Percentiles rank a stretch among this genome's conserved stretches.
phyloP scores from a whole-genome alignment of 2,797 vertebrate species.

The Oryzias sinensis region DNA sequence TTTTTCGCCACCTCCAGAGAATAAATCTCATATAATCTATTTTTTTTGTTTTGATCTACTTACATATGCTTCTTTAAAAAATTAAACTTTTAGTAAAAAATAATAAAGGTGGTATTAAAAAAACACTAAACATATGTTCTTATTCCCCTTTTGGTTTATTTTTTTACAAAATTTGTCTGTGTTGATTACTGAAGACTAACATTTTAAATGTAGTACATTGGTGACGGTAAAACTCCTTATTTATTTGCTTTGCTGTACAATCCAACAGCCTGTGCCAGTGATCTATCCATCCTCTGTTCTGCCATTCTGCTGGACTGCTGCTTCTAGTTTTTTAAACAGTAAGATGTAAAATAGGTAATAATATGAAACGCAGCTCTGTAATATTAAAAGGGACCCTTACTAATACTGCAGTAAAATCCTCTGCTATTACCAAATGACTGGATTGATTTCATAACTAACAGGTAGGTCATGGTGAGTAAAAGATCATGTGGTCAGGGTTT shows the following conservation, averaged over 20 bases:
- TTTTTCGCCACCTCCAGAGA: no score
- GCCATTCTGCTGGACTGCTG: no score
- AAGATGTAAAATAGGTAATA: not conserved
- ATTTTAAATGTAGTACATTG: not conserved
- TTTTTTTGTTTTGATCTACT: no score
- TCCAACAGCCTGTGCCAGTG: not conserved
- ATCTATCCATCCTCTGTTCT: no score
- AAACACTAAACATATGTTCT: no score
- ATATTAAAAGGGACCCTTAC: not conserved
- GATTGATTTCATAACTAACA: slow-evolving; percentile 30
- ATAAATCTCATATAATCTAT: no score
- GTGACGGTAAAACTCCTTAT: not conserved
- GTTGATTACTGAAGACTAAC: not conserved
- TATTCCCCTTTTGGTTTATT: no score
- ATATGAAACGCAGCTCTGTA: not conserved
- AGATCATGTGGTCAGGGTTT: slow-evolving; percentile 22
- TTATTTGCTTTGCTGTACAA: not conserved
- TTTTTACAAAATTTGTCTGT: not conserved
- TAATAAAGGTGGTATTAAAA: no score
- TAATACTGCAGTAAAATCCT: no score
- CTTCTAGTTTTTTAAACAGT: not conserved
- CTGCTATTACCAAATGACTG: not conserved
- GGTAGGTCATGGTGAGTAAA: slow-evolving; percentile 20
- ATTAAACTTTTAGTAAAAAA: no score
- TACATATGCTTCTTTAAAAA: no score